These are phyloP conservation scores for Rhabditoides inermis DNA, from an alignment of 2,888 invertebrate species.

Conservation along the genomic window DNA sequence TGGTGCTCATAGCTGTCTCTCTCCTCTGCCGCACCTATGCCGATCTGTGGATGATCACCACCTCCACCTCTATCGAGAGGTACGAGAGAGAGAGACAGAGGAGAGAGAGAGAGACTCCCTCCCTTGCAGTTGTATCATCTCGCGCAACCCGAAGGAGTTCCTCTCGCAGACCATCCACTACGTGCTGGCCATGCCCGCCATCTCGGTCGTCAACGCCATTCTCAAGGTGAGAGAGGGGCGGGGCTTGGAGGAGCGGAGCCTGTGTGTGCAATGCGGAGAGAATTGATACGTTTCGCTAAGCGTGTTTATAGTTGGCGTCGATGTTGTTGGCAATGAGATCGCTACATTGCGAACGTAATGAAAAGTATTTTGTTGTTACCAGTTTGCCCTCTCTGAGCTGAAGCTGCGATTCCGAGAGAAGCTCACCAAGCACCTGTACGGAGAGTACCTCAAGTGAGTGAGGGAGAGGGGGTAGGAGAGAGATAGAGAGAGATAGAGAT, in stretches of 20 bases:
- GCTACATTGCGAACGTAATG: too few relatives aligned
- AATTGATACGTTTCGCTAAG: too few relatives aligned
- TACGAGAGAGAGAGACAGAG: slow-evolving; percentile 10
- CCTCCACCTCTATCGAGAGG: slow-evolving; percentile 86
- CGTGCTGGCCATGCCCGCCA: slow-evolving; percentile 78
- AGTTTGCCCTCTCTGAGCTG: slow-evolving; percentile 83
- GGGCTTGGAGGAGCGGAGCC: too few relatives aligned
- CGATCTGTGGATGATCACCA: slow-evolving; percentile 93
- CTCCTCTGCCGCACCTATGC: slow-evolving; percentile 81
- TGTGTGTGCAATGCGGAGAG: too few relatives aligned
- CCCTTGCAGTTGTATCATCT: slow-evolving; percentile 75
- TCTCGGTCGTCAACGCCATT: slow-evolving; percentile 84
- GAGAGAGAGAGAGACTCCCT: neutral
- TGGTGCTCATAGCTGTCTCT: slow-evolving; percentile 63
- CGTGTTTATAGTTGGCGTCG: too few relatives aligned
- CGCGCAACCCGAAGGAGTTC: slow-evolving; percentile 73
- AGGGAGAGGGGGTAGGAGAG: too few relatives aligned
- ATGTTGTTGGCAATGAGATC: too few relatives aligned
- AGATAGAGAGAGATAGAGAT: too few relatives aligned
- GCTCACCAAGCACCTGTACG: slow-evolving; percentile 75
- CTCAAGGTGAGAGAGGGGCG: slow-evolving; percentile 67
- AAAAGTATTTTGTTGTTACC: slow-evolving; percentile 8
- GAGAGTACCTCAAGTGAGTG: slow-evolving; percentile 82
- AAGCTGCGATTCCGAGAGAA: slow-evolving; percentile 82
- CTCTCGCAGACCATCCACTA: slow-evolving; percentile 69